phyloP scores from a whole-genome alignment of 2,113 vertebrate genomes.

The Poeciliopsis retropinna region DNA sequence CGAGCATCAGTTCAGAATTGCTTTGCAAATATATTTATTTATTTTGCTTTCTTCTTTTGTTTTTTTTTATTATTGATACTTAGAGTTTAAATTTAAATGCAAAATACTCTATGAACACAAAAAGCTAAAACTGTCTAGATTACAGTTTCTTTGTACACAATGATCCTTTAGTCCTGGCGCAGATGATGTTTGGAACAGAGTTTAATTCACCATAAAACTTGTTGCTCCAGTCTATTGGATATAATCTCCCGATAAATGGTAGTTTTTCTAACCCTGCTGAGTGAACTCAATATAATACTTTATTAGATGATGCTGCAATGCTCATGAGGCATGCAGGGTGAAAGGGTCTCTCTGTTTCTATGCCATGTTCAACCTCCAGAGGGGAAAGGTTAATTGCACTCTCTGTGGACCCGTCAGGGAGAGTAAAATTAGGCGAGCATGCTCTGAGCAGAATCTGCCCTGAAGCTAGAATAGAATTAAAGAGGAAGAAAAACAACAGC shows the following conservation, averaged over 20 bases:
- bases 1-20: constrained; percentile 6
- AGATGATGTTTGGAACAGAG: not conserved
- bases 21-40: constrained; percentile 1
- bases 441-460: constrained; percentile 35
- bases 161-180: not conserved
- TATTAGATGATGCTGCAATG: constrained; percentile 29
- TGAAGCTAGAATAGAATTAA: constrained; percentile 37
- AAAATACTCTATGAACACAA: not conserved
- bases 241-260: constrained; percentile 23
- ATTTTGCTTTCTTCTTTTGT: not conserved
- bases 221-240: not conserved
- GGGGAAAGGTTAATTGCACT: constrained; percentile 66
- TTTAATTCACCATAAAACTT: not conserved
- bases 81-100: not conserved
- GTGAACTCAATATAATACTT: constrained; percentile 31
- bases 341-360: not conserved
- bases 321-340: constrained; percentile 21
- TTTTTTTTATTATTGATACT: not conserved
- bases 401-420: constrained; percentile 42
- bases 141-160: not conserved
- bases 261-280: constrained; percentile 32
- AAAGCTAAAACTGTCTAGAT: not conserved
- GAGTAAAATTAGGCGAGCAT: constrained; percentile 55
- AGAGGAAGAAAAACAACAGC: constrained; percentile 27
- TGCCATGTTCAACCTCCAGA: constrained; percentile 11